Evolutionary conservation across 1,140 invertebrate species (phyloP).

Genomic region (Solenopsis invicta): DNA sequence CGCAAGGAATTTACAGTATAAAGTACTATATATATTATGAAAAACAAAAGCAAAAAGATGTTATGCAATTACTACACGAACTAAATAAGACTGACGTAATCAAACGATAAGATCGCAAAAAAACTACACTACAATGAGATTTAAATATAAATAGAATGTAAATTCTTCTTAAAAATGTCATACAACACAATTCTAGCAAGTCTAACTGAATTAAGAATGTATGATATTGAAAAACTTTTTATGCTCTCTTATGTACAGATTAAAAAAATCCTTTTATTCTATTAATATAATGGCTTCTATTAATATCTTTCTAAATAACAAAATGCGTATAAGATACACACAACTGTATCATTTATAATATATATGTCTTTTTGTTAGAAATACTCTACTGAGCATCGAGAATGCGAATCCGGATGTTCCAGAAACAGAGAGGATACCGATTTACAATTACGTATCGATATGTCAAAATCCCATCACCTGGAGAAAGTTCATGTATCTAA

Average conservation of each 20-base stretch:
- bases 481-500: conserved; percentile 87
- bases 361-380: conserved; percentile 40
- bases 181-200: too few relatives aligned
- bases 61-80: too few relatives aligned
- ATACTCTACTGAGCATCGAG: neutral
- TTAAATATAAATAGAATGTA: too few relatives aligned
- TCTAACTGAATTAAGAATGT: neutral
- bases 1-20: too few relatives aligned
- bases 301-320: neutral
- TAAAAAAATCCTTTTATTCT: neutral
- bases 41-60: too few relatives aligned
- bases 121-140: too few relatives aligned
- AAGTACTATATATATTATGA: too few relatives aligned
- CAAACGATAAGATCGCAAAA: too few relatives aligned
- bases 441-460: conserved; percentile 89
- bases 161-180: too few relatives aligned
- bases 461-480: conserved; percentile 88
- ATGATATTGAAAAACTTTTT: neutral
- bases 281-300: neutral
- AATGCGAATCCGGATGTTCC: neutral
- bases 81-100: too few relatives aligned
- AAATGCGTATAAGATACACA: neutral
- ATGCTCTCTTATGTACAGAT: neutral
- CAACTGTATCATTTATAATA: neutral
- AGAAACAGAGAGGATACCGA: conserved; percentile 66